Evolutionary conservation across 2,888 invertebrate genomes (phyloP).

Genomic region (Polydrusus tereticollis): DNA sequence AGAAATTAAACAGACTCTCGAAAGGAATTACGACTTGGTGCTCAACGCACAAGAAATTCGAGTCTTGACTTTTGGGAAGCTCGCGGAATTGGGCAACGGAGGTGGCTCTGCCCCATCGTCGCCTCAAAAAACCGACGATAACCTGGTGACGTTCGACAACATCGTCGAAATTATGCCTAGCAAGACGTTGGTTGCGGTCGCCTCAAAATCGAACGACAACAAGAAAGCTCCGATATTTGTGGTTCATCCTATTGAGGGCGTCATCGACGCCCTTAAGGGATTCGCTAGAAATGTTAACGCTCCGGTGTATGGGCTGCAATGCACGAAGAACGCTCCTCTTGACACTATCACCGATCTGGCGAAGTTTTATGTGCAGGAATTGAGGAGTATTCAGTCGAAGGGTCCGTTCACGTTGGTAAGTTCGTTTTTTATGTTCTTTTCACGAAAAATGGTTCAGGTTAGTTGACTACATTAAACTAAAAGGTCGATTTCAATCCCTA

Average conservation of each 20-base stretch:
- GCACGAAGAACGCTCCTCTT: slow-evolving; percentile 82
- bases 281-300: slow-evolving; percentile 81
- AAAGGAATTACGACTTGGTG: slow-evolving; percentile 91
- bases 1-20: slow-evolving; percentile 96
- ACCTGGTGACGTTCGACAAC: slow-evolving; percentile 69
- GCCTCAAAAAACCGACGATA: slow-evolving; percentile 60
- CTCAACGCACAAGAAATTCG: slow-evolving; percentile 94
- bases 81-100: slow-evolving; percentile 72
- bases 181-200: slow-evolving; percentile 77
- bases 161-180: slow-evolving; percentile 80
- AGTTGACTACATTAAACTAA: too few relatives aligned
- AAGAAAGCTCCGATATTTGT: slow-evolving; percentile 74
- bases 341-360: slow-evolving; percentile 81
- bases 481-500: too few relatives aligned
- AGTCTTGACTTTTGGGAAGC: slow-evolving; percentile 80
- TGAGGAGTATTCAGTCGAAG: slow-evolving; percentile 78
- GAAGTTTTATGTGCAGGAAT: slow-evolving; percentile 77
- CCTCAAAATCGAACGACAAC: slow-evolving; percentile 69
- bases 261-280: slow-evolving; percentile 77
- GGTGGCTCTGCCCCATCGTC: slow-evolving; percentile 53
- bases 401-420: slow-evolving; percentile 85
- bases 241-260: slow-evolving; percentile 92
- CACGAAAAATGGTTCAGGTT: too few relatives aligned
- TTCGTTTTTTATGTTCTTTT: too few relatives aligned
- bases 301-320: slow-evolving; percentile 92